Percentiles rank a stretch among this genome's conserved stretches.
phyloP scores from a whole-genome alignment of 2,888 invertebrate genomes.

The Sisyra terminalis region DNA sequence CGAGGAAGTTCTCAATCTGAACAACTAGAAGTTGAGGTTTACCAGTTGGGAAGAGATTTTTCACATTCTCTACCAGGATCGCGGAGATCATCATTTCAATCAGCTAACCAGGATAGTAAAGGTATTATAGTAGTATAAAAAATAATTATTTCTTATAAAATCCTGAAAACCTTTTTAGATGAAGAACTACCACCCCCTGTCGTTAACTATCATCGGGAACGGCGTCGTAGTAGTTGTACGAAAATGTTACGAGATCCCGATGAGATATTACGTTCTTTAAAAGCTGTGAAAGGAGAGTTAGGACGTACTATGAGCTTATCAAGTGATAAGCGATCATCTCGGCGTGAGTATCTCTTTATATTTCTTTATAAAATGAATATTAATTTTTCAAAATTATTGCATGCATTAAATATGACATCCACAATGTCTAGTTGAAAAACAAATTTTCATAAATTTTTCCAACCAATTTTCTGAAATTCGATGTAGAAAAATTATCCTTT shows the following conservation, averaged over 20 bases:
- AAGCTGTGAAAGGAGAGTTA: slow-evolving; percentile 67
- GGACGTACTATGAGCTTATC: slow-evolving; percentile 68
- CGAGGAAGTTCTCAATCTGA: slow-evolving; percentile 83
- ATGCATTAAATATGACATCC: not conserved
- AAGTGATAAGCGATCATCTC: slow-evolving; percentile 39
- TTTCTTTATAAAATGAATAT: slow-evolving; percentile 6
- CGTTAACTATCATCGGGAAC: slow-evolving; percentile 41
- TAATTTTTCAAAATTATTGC: not conserved
- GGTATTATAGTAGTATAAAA: slow-evolving; percentile 1
- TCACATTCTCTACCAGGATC: slow-evolving; percentile 75
- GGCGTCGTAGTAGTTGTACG: slow-evolving; percentile 66
- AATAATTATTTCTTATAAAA: not conserved
- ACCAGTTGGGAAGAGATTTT: slow-evolving; percentile 72
- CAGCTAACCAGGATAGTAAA: slow-evolving; percentile 19
- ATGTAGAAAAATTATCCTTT: not conserved
- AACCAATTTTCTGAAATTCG: not conserved
- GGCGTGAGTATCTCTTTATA: slow-evolving; percentile 42
- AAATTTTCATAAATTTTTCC: too few relatives aligned
- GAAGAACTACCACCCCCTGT: slow-evolving; percentile 31
- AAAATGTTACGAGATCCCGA: slow-evolving; percentile 60
- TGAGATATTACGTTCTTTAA: slow-evolving; percentile 64
- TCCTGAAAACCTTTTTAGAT: slow-evolving; percentile 11
- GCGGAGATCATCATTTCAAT: slow-evolving; percentile 68
- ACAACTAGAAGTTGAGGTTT: slow-evolving; percentile 68
- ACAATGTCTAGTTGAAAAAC: not conserved